Evolutionary conservation across 2,113 vertebrate genomes (phyloP).

Genomic region (Podiceps cristatus): DNA sequence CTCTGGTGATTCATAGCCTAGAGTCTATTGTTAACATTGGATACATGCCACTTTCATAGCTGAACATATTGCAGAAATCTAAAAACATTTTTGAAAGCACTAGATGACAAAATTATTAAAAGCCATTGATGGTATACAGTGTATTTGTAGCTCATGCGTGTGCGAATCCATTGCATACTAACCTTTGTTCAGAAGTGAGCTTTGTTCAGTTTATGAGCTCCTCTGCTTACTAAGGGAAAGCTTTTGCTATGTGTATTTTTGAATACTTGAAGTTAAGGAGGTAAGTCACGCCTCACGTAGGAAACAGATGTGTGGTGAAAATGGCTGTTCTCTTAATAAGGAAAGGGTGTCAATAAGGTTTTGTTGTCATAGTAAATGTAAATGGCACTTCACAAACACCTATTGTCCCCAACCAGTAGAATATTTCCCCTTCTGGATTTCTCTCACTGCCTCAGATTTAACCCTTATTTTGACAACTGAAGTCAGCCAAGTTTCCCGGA

Average conservation of each 20-base stretch:
- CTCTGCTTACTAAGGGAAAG: not conserved
- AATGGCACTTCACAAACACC: not conserved
- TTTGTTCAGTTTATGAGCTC: not conserved
- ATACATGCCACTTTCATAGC: conserved; percentile 5
- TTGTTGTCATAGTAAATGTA: not conserved
- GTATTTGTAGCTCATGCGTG: conserved; percentile 19
- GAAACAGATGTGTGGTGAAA: not conserved
- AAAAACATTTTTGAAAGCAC: conserved; percentile 9
- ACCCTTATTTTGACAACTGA: not conserved
- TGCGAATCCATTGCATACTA: not conserved
- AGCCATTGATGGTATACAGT: not conserved
- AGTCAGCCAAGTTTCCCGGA: not conserved
- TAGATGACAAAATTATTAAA: conserved; percentile 39
- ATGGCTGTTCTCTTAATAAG: not conserved
- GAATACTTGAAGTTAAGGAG: not conserved
- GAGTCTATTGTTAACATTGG: conserved; percentile 31
- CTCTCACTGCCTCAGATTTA: not conserved
- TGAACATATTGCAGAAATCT: conserved; percentile 48
- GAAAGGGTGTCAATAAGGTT: not conserved
- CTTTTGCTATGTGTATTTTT: not conserved
- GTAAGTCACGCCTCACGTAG: not conserved
- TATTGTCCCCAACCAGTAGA: not conserved
- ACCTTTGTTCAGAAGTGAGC: not conserved
- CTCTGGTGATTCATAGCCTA: conserved; percentile 33
- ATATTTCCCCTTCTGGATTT: not conserved